Evolutionary conservation across 2,888 invertebrate species (phyloP), one percentile per base, ranked within the genome.

Genomic region (Xestia sexstrigata): DNA sequence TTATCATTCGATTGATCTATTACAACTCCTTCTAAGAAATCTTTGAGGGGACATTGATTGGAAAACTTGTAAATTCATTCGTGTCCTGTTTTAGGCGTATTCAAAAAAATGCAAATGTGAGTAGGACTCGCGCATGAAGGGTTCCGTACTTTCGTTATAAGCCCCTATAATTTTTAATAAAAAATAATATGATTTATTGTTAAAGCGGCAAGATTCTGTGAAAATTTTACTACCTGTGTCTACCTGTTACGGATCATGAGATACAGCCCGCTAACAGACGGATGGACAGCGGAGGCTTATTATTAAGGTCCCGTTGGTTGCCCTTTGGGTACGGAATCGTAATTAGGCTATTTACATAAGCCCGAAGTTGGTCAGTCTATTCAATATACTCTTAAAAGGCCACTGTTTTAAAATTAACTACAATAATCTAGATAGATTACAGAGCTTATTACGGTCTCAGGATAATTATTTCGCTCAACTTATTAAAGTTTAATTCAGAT

Each of bases 1-100:
- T 35, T 63, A 62, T 68, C 42, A 39, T 52, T 42, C 73, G 68
- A 47, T 68, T 20, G 23, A 73, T 74, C 30, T 74, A 23, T 70
- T 45, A 42, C n/a, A 42, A 30, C 1, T 52, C 7, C 2, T 49
- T 13, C 49, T 66, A 42, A 66, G 70, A 77, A 58, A 42, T 49
- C 30, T 4, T 30, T 42, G 11, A 4, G 20, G 23, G 1, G 4
- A n/a, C 1, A 9, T 30, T 73, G 8, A 15, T n/a, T 20, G 4
- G 11, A 17, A 60, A 58, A 35, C 2, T 2, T 71, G n/a, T 70
- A 30, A 8, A 70, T n/a, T 45, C n/a, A 45, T 55, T n/a, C 8
- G 30, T 30, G 13, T 30, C 6, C 20, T n/a, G 8, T 55, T 45
- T 45, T 70, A 3, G 2, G 23, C 8, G 0, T 30, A 26, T 39